phyloP scores from a whole-genome alignment of 2,113 vertebrate genomes.

The Vulpes lagopus region DNA sequence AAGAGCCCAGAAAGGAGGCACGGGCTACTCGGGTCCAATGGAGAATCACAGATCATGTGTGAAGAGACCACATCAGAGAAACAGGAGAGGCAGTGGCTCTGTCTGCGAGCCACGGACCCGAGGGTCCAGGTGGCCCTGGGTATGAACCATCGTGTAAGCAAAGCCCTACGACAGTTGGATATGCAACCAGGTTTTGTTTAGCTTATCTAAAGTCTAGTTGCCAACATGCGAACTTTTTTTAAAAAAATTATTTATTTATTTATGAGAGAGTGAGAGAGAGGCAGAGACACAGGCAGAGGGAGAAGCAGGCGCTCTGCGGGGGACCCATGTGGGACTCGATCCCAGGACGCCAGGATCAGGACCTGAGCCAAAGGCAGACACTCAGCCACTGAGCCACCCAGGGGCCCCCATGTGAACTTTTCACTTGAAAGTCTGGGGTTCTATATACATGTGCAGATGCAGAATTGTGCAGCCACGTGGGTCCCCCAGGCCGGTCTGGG shows the following conservation, averaged over 20 bases:
- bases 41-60: neutral
- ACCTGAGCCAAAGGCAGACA: too few relatives aligned
- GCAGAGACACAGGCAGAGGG: too few relatives aligned
- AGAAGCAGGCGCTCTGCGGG: too few relatives aligned
- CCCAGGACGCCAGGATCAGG: too few relatives aligned
- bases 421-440: neutral
- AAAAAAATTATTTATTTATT: too few relatives aligned
- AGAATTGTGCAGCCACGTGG: accelerated
- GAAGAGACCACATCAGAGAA: neutral
- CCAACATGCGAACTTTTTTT: too few relatives aligned
- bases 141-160: accelerated
- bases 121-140: accelerated
- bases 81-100: neutral
- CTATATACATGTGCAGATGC: neutral
- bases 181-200: accelerated
- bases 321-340: too few relatives aligned
- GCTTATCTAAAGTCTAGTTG: neutral
- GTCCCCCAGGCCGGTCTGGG: neutral
- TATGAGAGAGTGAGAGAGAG: too few relatives aligned
- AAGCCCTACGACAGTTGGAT: too few relatives aligned
- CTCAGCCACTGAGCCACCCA: too few relatives aligned
- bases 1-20: neutral
- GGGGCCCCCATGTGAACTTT: too few relatives aligned
- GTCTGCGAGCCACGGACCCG: neutral
- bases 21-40: accelerated